Percentiles rank a stretch among this genome's conserved stretches.
Conservation (phyloP, 2,888 invertebrate genomes). For the Malthinus flaveolus region DNA sequence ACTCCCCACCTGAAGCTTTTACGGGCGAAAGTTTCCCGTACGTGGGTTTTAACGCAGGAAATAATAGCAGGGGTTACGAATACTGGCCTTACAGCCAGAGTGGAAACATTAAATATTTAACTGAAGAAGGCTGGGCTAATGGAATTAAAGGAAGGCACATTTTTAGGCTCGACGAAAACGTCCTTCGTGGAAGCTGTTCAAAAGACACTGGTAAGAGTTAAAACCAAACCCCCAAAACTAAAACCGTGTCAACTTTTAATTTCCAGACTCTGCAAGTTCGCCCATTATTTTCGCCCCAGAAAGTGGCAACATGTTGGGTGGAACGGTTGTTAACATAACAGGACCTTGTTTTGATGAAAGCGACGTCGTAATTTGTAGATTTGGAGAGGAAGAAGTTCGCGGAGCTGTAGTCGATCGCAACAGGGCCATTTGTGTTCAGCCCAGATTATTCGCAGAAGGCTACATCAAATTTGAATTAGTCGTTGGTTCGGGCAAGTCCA, state of each 20-base stretch:
- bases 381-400: conserved; percentile 74
- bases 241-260: too few relatives aligned
- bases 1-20: conserved; percentile 89
- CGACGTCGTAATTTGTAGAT: conserved; percentile 80
- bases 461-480: conserved; percentile 86
- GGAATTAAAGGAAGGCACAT: conserved; percentile 88
- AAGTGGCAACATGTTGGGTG: conserved; percentile 96
- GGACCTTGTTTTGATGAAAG: conserved; percentile 87
- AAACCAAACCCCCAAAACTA: too few relatives aligned
- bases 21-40: conserved; percentile 86
- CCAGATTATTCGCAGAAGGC: conserved; percentile 83
- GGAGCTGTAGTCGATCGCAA: conserved; percentile 79
- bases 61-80: conserved; percentile 87
- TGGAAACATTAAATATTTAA: conserved; percentile 80
- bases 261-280: conserved; percentile 75
- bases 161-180: conserved; percentile 93
- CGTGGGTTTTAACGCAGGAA: conserved; percentile 96
- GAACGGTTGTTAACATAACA: conserved; percentile 93
- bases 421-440: conserved; percentile 88
- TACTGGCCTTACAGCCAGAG: conserved; percentile 89
- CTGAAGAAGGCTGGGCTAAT: conserved; percentile 84
- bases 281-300: conserved; percentile 90
- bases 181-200: conserved; percentile 90
- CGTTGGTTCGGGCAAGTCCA: conserved; percentile 78
- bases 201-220: conserved; percentile 74